Percentiles rank a stretch among this genome's conserved stretches.
These are phyloP conservation scores for Euplexia lucipara DNA, from an alignment of 2,888 invertebrate species.

Conservation along the genomic window DNA sequence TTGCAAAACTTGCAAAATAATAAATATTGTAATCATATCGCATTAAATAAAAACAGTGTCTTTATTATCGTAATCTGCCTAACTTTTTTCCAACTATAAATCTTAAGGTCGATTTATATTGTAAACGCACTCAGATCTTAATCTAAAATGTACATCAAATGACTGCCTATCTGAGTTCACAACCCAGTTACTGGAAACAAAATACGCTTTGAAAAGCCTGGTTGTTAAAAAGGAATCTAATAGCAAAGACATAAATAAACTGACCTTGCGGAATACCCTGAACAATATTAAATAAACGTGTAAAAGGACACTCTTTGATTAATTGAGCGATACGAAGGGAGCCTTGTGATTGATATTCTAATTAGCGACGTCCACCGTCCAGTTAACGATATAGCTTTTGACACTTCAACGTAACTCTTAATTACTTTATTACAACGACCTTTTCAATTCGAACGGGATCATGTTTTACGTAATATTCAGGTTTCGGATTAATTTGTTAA, in stretches of 20 bases:
- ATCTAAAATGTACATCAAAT: too few species aligned
- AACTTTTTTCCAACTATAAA: too few species aligned
- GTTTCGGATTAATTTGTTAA: constrained; percentile 41
- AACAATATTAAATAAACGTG: constrained; percentile 46
- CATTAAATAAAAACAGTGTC: too few species aligned
- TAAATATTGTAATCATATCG: too few species aligned
- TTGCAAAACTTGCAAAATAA: too few species aligned
- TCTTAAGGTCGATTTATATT: too few species aligned
- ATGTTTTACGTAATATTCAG: constrained; percentile 33
- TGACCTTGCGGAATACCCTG: constrained; percentile 47
- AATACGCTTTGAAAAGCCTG: too few species aligned
- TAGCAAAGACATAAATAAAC: constrained; percentile 1
- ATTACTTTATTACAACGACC: constrained; percentile 61
- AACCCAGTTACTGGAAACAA: too few species aligned
- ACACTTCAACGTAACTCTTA: constrained; percentile 51
- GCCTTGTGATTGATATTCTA: constrained; percentile 65
- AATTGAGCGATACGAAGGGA: constrained; percentile 56
- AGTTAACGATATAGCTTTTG: constrained; percentile 50
- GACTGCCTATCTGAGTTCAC: too few species aligned
- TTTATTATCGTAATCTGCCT: too few species aligned
- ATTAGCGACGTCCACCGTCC: constrained; percentile 49
- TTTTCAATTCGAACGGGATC: constrained; percentile 61
- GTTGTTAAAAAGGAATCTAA: background rate
- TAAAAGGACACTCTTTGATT: constrained; percentile 53
- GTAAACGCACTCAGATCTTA: too few species aligned